Percentiles rank a stretch among this genome's conserved stretches.
Conservation (phyloP, 2,113 vertebrate species). For the Peromyscus leucopus region DNA sequence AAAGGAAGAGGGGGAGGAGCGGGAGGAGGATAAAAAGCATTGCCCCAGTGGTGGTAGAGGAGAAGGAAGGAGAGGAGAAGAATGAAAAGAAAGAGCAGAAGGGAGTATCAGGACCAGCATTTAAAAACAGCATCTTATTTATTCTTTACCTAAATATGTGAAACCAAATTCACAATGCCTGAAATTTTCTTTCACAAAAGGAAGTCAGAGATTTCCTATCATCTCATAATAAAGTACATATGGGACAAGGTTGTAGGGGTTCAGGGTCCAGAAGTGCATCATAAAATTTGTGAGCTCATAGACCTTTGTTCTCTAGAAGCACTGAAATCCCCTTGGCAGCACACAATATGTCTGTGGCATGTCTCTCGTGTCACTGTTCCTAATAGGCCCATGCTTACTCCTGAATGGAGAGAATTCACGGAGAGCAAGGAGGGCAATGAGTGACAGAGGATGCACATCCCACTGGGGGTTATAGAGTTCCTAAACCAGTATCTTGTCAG, state of each 20-base stretch:
- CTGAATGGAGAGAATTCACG: not conserved
- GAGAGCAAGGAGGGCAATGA: not conserved
- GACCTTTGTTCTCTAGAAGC: not conserved
- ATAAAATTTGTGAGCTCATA: not conserved
- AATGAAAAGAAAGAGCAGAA: not conserved
- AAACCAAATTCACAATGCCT: not conserved
- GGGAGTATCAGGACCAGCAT: not conserved
- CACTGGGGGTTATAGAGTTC: not conserved
- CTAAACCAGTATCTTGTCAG: not conserved
- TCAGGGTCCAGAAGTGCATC: not conserved
- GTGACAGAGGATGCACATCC: not conserved
- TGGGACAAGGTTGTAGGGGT: not conserved
- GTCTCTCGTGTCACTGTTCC: not conserved
- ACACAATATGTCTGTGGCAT: not conserved
- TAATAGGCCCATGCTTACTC: not conserved
- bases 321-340: not conserved
- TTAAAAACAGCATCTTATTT: not conserved
- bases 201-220: not conserved
- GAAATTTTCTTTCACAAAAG: slow-evolving; percentile 16
- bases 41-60: not conserved
- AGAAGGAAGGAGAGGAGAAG: not conserved
- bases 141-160: not conserved
- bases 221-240: not conserved
- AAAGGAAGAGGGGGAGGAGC: no score
- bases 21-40: not conserved